phyloP scores from a whole-genome alignment of 2,113 vertebrate species.

The Eulemur macaco region DNA sequence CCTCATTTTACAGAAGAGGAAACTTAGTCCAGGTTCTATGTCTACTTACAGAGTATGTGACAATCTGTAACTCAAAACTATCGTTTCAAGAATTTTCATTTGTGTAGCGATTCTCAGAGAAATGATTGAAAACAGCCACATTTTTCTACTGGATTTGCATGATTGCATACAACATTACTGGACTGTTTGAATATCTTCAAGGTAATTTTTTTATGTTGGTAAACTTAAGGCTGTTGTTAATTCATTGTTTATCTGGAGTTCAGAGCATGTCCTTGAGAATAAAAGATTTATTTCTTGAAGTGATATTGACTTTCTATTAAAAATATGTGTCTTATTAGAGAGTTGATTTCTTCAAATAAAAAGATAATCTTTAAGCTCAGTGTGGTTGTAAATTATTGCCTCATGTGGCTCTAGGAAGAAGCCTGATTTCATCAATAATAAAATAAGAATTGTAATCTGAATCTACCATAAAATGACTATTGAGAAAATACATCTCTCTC shows the following conservation, averaged over 20 bases:
- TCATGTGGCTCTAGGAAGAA: not conserved
- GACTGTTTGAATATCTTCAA: conserved; percentile 56
- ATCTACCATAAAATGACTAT: not conserved
- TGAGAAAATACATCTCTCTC: not conserved
- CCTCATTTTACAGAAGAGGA: not conserved
- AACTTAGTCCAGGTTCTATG: not conserved
- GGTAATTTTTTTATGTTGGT: conserved; percentile 53
- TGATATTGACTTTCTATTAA: conserved; percentile 7
- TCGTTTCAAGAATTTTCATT: not conserved
- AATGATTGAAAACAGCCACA: conserved; percentile 53
- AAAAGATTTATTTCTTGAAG: conserved; percentile 47
- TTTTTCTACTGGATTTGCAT: conserved; percentile 54
- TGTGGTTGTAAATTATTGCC: not conserved
- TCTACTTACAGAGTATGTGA: not conserved
- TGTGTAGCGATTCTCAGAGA: conserved; percentile 27
- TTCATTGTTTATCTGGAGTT: conserved; percentile 64
- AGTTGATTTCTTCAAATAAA: conserved; percentile 55
- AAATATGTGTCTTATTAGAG: not conserved
- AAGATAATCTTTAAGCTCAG: not conserved
- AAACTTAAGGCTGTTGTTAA: conserved; percentile 65
- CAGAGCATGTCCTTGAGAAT: conserved; percentile 37
- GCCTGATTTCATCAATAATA: conserved; percentile 24
- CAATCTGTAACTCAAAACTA: not conserved
- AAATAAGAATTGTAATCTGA: conserved; percentile 1
- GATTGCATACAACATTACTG: conserved; percentile 58